These are phyloP conservation scores for Polia nebulosa DNA, from an alignment of 2,888 invertebrate genomes.

Conservation along the genomic window DNA sequence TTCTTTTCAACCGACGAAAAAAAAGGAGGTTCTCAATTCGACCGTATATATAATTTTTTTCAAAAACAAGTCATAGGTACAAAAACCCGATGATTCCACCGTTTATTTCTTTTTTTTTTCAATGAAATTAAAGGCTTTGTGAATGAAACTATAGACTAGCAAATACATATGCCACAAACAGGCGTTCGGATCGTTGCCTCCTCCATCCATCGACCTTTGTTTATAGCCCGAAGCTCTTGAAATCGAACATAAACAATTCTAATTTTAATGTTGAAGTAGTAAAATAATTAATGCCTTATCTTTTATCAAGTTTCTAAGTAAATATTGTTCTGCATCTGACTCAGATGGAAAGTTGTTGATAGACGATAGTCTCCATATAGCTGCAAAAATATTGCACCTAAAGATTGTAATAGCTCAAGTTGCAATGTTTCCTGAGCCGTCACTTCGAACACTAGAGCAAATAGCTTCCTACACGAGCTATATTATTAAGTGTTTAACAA, in stretches of 20 bases:
- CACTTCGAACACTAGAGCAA: constrained; percentile 27
- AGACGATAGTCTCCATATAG: background rate
- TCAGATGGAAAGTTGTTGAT: background rate
- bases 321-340: background rate
- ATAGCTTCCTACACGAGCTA: constrained; percentile 14
- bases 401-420: constrained; percentile 3
- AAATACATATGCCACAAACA: background rate
- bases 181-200: constrained; percentile 17
- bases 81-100: background rate
- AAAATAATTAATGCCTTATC: constrained; percentile 8
- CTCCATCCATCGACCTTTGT: constrained; percentile 22
- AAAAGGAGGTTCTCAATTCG: too few relatives aligned
- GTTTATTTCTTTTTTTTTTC: background rate
- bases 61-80: background rate
- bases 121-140: background rate
- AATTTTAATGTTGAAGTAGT: background rate
- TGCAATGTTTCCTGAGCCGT: constrained; percentile 8
- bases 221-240: constrained; percentile 11
- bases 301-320: background rate
- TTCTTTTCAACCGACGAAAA: too few relatives aligned
- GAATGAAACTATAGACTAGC: background rate
- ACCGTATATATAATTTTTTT: too few relatives aligned
- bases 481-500: constrained; percentile 34
- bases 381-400: constrained; percentile 7
- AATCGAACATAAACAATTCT: constrained; percentile 24